Conservation (phyloP, 2,888 invertebrate species). For the Petrophora chlorosata region DNA sequence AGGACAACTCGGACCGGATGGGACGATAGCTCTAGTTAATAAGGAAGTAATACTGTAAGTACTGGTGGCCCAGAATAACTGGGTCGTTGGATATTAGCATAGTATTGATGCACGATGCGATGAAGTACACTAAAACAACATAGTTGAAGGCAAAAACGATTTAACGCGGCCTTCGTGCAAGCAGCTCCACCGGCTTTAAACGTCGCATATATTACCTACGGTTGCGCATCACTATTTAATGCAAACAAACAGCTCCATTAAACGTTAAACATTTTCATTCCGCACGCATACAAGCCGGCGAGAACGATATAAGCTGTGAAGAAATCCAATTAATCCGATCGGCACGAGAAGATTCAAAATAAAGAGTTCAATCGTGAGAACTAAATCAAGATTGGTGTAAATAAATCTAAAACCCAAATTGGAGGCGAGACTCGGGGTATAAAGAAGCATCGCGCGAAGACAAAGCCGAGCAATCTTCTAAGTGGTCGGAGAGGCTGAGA, state of each 20-base stretch:
- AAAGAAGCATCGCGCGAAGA: conserved; percentile 70
- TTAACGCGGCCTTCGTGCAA: conserved; percentile 24
- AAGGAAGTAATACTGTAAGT: conserved; percentile 11
- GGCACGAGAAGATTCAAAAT: conserved; percentile 24
- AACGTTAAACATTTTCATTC: conserved; percentile 21
- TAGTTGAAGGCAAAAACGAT: conserved; percentile 21
- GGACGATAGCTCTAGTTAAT: conserved; percentile 12
- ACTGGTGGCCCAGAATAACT: conserved; percentile 17
- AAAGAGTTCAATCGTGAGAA: conserved; percentile 40
- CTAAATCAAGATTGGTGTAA: conserved; percentile 45
- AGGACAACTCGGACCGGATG: conserved; percentile 1
- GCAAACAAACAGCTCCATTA: conserved; percentile 20
- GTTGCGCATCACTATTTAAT: conserved; percentile 18
- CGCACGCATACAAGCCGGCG: conserved; percentile 7
- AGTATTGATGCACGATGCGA: conserved; percentile 14
- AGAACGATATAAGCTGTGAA: conserved; percentile 12
- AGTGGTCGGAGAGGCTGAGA: conserved; percentile 71
- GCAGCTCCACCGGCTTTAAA: conserved; percentile 16
- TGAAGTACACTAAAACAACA: conserved; percentile 14
- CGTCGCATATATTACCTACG: conserved; percentile 13
- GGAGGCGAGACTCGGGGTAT: conserved; percentile 56
- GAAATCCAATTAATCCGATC: conserved; percentile 21
- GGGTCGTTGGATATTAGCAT: conserved; percentile 21
- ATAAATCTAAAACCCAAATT: conserved; percentile 64
- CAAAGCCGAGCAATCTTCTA: conserved; percentile 78